phyloP scores from a whole-genome alignment of 2,113 vertebrate genomes.

The Aix galericulata region DNA sequence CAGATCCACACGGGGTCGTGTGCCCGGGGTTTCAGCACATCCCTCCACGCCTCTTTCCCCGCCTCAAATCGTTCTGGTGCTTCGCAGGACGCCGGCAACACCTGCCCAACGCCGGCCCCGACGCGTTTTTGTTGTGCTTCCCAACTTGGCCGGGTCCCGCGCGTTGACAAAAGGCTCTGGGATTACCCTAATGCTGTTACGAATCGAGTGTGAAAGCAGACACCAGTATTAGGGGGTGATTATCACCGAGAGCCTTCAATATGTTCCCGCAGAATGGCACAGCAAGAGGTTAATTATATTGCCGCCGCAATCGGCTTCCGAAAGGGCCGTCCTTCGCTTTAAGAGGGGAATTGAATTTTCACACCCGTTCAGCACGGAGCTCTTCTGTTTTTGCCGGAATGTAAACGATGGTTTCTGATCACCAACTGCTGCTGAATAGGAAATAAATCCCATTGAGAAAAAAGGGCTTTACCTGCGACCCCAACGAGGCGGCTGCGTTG shows the following conservation, averaged over 20 bases:
- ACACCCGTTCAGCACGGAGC: conserved; percentile 51
- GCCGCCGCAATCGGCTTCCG: conserved; percentile 50
- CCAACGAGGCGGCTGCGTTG: background rate
- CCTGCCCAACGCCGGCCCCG: accelerated
- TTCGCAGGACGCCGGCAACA: background rate
- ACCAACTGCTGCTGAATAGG: conserved; percentile 42
- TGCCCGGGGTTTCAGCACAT: background rate
- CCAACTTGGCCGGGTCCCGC: conserved; percentile 12
- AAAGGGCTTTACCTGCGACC: conserved; percentile 46
- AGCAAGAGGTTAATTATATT: conserved; percentile 72
- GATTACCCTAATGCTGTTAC: conserved; percentile 53
- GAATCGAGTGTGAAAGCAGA: conserved; percentile 53
- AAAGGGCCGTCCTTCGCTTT: conserved; percentile 48
- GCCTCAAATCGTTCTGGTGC: background rate
- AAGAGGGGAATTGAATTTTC: conserved; percentile 67
- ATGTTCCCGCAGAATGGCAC: conserved; percentile 64
- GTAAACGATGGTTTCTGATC: conserved; percentile 55
- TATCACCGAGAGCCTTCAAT: conserved; percentile 50
- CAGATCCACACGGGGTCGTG: background rate
- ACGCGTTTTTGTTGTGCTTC: background rate
- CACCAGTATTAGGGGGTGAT: conserved; percentile 43
- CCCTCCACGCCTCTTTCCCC: background rate
- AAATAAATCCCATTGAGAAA: conserved; percentile 56
- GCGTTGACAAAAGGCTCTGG: conserved; percentile 16
- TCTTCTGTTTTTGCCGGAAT: conserved; percentile 54